These are phyloP conservation scores for Stegana nigrithorax DNA, from an alignment of 2,888 invertebrate species.

Conservation along the genomic window DNA sequence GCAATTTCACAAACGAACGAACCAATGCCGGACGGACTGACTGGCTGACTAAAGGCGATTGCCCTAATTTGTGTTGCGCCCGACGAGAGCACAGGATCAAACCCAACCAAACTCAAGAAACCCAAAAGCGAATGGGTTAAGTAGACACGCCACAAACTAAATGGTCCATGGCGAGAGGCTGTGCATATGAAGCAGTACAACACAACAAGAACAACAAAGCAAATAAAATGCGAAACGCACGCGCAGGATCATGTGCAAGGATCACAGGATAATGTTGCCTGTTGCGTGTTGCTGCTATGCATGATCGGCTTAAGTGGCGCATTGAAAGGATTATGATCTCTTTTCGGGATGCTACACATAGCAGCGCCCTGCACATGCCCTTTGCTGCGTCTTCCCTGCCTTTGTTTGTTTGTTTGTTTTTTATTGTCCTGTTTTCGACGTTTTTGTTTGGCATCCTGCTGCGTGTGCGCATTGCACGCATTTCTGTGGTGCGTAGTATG, in stretches of 20 bases:
- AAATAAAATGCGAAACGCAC: constrained; percentile 40
- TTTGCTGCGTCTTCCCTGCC: constrained; percentile 21
- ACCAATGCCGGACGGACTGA: neutral
- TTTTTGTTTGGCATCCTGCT: constrained; percentile 43
- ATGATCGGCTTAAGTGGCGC: constrained; percentile 69
- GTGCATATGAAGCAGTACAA: constrained; percentile 8
- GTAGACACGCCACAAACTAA: constrained; percentile 46
- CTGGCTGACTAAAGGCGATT: constrained; percentile 37
- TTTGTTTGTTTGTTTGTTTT: constrained; percentile 24
- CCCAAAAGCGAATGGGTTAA: constrained; percentile 55
- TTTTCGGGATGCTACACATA: constrained; percentile 23
- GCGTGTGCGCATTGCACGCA: constrained; percentile 44
- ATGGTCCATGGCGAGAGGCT: constrained; percentile 43
- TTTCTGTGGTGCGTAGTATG: constrained; percentile 38
- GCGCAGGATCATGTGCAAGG: constrained; percentile 32
- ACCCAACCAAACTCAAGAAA: too few species aligned
- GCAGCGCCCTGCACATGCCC: constrained; percentile 24
- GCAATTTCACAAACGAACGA: constrained; percentile 53
- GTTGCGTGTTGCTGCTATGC: constrained; percentile 48
- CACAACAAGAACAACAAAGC: neutral
- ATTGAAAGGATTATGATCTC: constrained; percentile 67
- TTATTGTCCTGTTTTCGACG: constrained; percentile 21
- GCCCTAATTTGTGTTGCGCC: constrained; percentile 63
- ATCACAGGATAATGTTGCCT: constrained; percentile 16
- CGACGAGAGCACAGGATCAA: constrained; percentile 43